phyloP scores from a whole-genome alignment of 2,888 invertebrate species.

The Lasius fuliginosus region DNA sequence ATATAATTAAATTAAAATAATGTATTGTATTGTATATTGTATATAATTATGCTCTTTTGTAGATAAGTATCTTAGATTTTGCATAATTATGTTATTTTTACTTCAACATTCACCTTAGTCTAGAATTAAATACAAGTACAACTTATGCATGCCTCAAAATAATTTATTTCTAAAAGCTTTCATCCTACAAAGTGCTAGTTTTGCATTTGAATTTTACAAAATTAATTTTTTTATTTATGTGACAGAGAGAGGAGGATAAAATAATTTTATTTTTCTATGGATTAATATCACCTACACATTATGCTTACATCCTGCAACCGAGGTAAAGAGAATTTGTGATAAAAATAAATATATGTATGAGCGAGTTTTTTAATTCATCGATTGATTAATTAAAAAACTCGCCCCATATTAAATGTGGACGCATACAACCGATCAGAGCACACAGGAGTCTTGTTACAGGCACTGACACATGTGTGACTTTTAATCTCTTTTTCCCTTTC shows the following conservation, averaged over 20 bases:
- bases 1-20: neutral
- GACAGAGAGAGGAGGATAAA: neutral
- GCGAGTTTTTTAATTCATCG: too few species aligned
- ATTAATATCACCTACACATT: neutral
- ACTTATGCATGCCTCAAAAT: neutral
- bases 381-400: too few species aligned
- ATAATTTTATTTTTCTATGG: neutral
- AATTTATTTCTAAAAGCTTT: neutral
- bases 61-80: neutral
- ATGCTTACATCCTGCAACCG: neutral
- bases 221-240: neutral
- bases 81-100: neutral
- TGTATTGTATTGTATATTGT: too few species aligned
- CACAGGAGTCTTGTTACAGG: neutral
- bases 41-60: neutral
- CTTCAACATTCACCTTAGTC: neutral
- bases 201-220: neutral
- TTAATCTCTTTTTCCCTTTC: conserved; percentile 11
- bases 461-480: conserved; percentile 16
- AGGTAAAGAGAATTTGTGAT: neutral
- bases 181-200: neutral
- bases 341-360: neutral
- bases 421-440: conserved; percentile 6
- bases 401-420: neutral
- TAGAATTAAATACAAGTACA: conserved; percentile 5